These are phyloP conservation scores for Marcusenius ussheri DNA, from an alignment of 2,113 vertebrate genomes.

Conservation along the genomic window DNA sequence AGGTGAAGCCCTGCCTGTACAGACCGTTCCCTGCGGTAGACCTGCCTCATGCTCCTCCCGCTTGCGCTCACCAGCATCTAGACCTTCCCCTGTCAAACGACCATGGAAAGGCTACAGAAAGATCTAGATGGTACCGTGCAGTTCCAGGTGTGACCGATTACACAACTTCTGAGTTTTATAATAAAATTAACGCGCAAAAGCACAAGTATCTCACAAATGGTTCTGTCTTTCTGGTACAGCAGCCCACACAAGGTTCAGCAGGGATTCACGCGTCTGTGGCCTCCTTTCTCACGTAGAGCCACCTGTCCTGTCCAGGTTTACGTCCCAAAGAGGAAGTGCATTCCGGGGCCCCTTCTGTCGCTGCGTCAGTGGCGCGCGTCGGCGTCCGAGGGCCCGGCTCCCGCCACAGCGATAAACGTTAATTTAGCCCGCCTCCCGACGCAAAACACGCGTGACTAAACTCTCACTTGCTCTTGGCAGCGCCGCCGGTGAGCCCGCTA, in stretches of 20 bases:
- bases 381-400: not conserved
- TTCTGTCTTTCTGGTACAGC: not conserved
- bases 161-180: not conserved
- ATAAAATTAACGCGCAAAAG: not conserved
- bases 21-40: not conserved
- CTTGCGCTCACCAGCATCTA: not conserved
- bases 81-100: not conserved
- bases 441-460: conserved; percentile 6
- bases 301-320: not conserved
- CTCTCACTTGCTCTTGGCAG: conserved; percentile 37
- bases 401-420: not conserved
- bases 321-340: not conserved
- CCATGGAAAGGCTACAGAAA: not conserved
- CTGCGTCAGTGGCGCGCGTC: not conserved
- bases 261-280: not conserved
- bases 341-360: not conserved
- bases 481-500: conserved; percentile 56
- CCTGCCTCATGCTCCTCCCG: not conserved
- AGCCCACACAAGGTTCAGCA: not conserved
- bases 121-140: not conserved
- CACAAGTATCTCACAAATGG: not conserved
- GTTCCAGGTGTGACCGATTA: not conserved
- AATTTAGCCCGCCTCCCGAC: not conserved
- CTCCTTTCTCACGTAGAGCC: not conserved
- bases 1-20: not conserved